Base-by-base conservation (phyloP, 92 coral and sea anemone species). In the Epizoanthus illoricatus region DNA sequence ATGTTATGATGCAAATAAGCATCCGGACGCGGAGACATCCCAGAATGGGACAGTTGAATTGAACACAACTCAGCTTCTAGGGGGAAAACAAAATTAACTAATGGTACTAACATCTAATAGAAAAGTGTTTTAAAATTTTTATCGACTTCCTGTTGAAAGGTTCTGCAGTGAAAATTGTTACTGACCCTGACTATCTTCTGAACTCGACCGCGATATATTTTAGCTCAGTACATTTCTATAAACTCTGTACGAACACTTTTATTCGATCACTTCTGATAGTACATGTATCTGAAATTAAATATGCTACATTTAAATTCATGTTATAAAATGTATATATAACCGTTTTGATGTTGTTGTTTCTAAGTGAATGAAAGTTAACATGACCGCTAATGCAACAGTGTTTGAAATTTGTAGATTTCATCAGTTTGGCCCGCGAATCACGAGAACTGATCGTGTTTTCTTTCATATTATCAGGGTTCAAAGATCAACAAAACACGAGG, bases 1-100 rank as follows among this genome's bases (percentile, higher is more conserved):
- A 13, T 28, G 28, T 63, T 61, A 71, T 63, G 16, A 61, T 78
- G 82, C 72, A 78, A 78, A 78, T 78, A 78, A 18, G 81, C 67
- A 65, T 40, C 56, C 56, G 56, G 56, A 9, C 56, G 56, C 36
- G 71, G 82, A 64, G 82, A 78, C 52, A 66, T 78, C 82, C 65
- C 82, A 42, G 71, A 18, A 41, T 20, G 72, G 72, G 72, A 78
- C 82, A 61, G 45, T 20, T 7, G 49, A 19, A 19, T 64, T 41
- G 23, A 9, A 12, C 33, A 0, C 15, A 13, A 8, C 19, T 40
- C 56, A 52, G 56, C 56, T 49, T 49, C 10, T 49, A 11, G 55
- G 13, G 10, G 36, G 55, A 49, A 49, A 7, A 0, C 2, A 11
- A 49, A 49, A 49, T 2, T 49, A 13, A 49, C 7, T 49, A 49